phyloP scores from a whole-genome alignment of 1,140 invertebrate genomes.

The Drosophila sechellia region DNA sequence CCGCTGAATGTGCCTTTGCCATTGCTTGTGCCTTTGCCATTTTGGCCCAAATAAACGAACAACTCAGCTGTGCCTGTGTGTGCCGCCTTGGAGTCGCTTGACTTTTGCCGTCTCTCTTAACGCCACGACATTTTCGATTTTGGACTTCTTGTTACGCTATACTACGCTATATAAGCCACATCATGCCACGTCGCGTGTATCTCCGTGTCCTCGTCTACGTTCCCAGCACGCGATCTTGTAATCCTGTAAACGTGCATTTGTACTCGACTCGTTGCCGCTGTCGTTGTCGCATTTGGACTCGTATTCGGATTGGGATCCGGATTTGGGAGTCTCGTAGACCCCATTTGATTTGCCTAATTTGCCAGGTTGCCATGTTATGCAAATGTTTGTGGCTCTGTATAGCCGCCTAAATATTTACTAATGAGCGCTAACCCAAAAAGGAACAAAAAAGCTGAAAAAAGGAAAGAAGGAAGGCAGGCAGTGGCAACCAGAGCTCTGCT shows the following conservation, averaged over 20 bases:
- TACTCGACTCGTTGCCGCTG: constrained; percentile 29
- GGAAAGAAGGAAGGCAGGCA: neutral
- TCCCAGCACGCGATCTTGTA: constrained; percentile 70
- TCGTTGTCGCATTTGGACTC: constrained; percentile 32
- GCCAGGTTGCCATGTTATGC: constrained; percentile 69
- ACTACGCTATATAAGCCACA: constrained; percentile 16
- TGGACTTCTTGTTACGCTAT: constrained; percentile 52
- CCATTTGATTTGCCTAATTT: constrained; percentile 75
- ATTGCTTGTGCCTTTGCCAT: constrained; percentile 10
- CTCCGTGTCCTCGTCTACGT: constrained; percentile 56
- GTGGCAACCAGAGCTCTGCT: constrained; percentile 16
- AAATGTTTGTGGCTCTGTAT: constrained; percentile 51
- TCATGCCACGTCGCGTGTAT: constrained; percentile 62
- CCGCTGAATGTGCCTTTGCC: constrained; percentile 13
- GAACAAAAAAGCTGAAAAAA: constrained; percentile 22
- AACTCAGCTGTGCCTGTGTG: constrained; percentile 22
- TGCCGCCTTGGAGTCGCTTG: constrained; percentile 57
- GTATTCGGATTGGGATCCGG: constrained; percentile 2
- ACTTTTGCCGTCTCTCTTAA: constrained; percentile 51
- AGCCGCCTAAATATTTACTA: constrained; percentile 66
- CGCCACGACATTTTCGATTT: constrained; percentile 66
- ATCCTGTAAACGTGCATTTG: constrained; percentile 66
- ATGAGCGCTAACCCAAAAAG: constrained; percentile 75
- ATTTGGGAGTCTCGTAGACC: constrained; percentile 5
- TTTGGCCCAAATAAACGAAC: constrained; percentile 71